phyloP scores from a whole-genome alignment of 2,113 vertebrate genomes.

The Sapayoa aenigma region DNA sequence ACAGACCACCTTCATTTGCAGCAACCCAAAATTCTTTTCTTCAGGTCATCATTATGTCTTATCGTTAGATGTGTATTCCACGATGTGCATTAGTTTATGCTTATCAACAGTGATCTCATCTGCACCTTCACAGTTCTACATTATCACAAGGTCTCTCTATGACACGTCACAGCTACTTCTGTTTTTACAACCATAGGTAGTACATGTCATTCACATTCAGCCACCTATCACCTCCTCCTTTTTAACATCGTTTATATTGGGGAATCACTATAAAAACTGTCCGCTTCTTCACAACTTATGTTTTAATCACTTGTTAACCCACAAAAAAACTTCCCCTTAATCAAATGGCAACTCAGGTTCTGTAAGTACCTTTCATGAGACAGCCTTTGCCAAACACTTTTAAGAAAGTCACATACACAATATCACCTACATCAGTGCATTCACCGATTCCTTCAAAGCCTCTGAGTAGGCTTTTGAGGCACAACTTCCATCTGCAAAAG shows the following conservation, averaged over 20 bases:
- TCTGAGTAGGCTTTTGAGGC: not conserved
- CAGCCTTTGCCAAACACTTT: not conserved
- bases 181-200: not conserved
- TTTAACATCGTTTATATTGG: not conserved
- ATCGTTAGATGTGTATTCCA: not conserved
- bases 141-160: not conserved
- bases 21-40: not conserved
- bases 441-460: not conserved
- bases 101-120: not conserved
- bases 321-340: not conserved
- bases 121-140: not conserved
- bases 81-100: not conserved
- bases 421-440: accelerated
- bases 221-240: not conserved
- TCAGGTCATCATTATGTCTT: not conserved
- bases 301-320: not conserved
- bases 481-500: not conserved
- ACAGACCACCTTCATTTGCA: not conserved
- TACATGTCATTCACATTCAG: not conserved
- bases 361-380: not conserved
- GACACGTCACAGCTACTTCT: not conserved
- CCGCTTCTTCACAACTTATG: not conserved
- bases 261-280: not conserved
- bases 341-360: not conserved
- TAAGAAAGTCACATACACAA: not conserved